Percentiles rank a stretch among this genome's conserved stretches.
Evolutionary conservation across 2,797 vertebrate species (phyloP).

Genomic region (Danio aesculapii): DNA sequence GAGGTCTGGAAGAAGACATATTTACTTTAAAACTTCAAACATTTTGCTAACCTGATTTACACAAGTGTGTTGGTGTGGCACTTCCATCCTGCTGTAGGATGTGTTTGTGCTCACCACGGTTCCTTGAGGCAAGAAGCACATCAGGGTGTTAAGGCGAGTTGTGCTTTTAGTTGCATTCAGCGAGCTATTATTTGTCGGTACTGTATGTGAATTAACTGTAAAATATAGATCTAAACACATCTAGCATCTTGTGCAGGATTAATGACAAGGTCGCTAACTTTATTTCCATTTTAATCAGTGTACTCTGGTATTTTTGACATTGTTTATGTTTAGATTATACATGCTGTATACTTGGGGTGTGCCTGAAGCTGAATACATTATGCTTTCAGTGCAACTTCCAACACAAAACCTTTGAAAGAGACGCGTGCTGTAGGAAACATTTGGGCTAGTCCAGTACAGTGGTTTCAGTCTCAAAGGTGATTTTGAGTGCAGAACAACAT

Average conservation of each 20-base stretch:
- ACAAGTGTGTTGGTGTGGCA: constrained; percentile 54
- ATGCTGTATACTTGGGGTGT: not conserved
- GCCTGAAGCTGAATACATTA: not conserved
- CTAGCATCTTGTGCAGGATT: not conserved
- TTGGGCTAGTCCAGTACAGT: too few species aligned
- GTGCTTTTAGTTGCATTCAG: not conserved
- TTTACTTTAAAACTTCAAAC: constrained; percentile 73
- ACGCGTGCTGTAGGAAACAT: too few species aligned
- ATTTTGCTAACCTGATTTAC: constrained; percentile 68
- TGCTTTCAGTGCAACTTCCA: not conserved
- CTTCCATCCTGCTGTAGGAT: constrained; percentile 43
- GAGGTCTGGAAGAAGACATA: constrained; percentile 56
- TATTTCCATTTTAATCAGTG: not conserved
- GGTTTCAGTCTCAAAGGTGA: too few species aligned
- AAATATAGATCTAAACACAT: not conserved
- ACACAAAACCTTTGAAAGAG: too few species aligned
- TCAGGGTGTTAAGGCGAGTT: not conserved
- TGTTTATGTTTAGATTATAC: not conserved
- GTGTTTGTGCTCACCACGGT: constrained; percentile 17
- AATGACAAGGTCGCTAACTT: not conserved
- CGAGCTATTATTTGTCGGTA: not conserved
- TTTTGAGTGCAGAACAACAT: too few species aligned
- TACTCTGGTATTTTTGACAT: not conserved
- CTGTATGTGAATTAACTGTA: not conserved
- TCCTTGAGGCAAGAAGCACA: constrained; percentile 6